phyloP scores from a whole-genome alignment of 2,888 invertebrate genomes.

The Andrena hattorfiana region DNA sequence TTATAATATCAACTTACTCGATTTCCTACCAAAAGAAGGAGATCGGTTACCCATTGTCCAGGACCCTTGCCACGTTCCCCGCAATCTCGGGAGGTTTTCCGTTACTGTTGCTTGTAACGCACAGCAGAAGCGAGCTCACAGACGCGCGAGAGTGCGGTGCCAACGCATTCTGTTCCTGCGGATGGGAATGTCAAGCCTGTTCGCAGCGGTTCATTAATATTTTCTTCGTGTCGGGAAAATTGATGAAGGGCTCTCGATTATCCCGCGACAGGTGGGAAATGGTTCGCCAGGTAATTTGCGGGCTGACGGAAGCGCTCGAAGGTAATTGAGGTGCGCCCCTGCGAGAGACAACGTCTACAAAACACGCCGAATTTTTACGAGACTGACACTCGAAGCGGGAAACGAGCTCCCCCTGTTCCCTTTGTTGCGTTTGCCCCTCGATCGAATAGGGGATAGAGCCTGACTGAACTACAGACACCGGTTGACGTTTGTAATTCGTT shows the following conservation, averaged over 20 bases:
- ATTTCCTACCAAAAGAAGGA: constrained; percentile 26
- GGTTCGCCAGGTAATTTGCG: constrained; percentile 17
- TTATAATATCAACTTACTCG: constrained; percentile 33
- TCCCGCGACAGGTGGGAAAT: constrained; percentile 33
- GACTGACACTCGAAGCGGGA: constrained; percentile 19
- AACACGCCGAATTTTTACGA: constrained; percentile 28
- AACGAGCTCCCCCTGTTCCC: background rate
- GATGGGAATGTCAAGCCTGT: background rate
- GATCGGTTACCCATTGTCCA: constrained; percentile 39
- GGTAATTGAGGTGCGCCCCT: constrained; percentile 7
- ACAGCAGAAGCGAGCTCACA: background rate
- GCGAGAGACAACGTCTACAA: constrained; percentile 22
- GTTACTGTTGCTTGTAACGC: constrained; percentile 30
- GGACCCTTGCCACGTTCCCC: constrained; percentile 10
- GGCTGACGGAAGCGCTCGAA: background rate
- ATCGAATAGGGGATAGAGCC: background rate
- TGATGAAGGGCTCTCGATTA: constrained; percentile 30
- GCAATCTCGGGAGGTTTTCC: background rate
- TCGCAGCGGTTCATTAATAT: constrained; percentile 34
- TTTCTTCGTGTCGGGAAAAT: constrained; percentile 21
- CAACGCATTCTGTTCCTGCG: constrained; percentile 16
- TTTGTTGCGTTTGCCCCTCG: constrained; percentile 22
- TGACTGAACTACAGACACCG: background rate
- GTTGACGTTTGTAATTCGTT: background rate
- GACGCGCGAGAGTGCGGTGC: background rate